Conservation (phyloP, 2,888 invertebrate genomes). For the Bombylius discolor region DNA sequence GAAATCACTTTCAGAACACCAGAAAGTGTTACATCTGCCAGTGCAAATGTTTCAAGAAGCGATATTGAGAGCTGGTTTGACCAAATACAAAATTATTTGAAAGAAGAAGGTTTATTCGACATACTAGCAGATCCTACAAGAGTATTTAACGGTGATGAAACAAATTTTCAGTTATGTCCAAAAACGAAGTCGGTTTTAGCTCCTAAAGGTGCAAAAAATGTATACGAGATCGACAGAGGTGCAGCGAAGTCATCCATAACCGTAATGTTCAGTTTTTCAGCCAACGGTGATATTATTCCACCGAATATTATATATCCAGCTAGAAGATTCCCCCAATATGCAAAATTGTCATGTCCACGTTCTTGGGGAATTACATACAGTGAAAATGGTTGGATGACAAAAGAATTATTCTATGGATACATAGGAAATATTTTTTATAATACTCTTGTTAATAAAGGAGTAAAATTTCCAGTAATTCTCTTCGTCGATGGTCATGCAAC, state of each 20-base stretch:
- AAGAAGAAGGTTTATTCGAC: not conserved
- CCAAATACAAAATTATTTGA: not conserved
- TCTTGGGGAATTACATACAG: slow-evolving; percentile 1
- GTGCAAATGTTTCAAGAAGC: too few relatives aligned
- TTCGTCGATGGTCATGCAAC: slow-evolving; percentile 6
- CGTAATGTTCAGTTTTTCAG: not conserved
- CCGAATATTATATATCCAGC: not conserved
- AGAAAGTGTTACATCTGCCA: too few relatives aligned
- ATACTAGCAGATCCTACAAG: not conserved
- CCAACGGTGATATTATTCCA: not conserved
- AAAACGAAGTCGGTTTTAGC: slow-evolving; percentile 2
- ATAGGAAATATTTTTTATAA: slow-evolving; percentile 5
- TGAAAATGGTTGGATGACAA: slow-evolving; percentile 6
- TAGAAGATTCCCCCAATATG: not conserved
- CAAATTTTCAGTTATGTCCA: not conserved
- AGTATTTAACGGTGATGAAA: slow-evolving; percentile 1
- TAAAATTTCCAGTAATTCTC: slow-evolving; percentile 1
- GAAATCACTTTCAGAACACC: too few relatives aligned
- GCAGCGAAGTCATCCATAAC: not conserved
- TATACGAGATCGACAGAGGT: not conserved
- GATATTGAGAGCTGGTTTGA: too few relatives aligned
- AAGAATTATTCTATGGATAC: slow-evolving; percentile 6
- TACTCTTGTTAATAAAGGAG: not conserved
- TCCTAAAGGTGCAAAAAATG: not conserved
- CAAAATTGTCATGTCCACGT: slow-evolving; percentile 1